Conservation (phyloP, 2,113 vertebrate genomes). For the Romanogobio albipinnatus region DNA sequence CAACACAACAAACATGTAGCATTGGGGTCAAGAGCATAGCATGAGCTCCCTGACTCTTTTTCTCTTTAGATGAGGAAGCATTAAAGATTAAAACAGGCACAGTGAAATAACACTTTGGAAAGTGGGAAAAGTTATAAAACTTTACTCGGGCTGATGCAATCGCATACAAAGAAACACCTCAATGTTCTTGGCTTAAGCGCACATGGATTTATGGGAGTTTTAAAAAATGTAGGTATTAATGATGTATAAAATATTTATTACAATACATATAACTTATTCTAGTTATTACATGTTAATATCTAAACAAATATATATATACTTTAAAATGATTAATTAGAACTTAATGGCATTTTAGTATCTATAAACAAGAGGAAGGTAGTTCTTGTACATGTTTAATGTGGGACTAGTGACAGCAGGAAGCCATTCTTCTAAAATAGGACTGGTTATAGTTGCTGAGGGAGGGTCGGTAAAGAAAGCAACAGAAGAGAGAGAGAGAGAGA, state of each 20-base stretch:
- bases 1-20: constrained; percentile 70
- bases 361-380: background rate
- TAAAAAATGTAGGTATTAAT: background rate
- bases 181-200: constrained; percentile 25
- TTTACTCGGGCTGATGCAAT: constrained; percentile 52
- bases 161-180: constrained; percentile 7
- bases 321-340: background rate
- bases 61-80: constrained; percentile 30
- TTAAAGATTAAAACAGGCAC: constrained; percentile 49
- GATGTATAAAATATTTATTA: background rate
- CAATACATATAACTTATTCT: background rate
- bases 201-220: constrained; percentile 1
- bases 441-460: background rate
- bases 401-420: too few species aligned
- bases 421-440: background rate
- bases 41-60: constrained; percentile 42
- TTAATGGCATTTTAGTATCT: background rate
- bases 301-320: too few species aligned
- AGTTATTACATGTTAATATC: background rate
- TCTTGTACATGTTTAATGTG: too few species aligned
- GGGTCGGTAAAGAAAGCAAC: background rate
- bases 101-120: constrained; percentile 46
- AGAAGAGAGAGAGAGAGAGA: background rate
- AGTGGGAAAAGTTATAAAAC: constrained; percentile 47
- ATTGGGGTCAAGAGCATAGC: constrained; percentile 68